A percentile compares a stretch with the other conserved stretches of the same genome.
Conservation (phyloP, 2,888 invertebrate genomes). For the Diogma glabrata region DNA sequence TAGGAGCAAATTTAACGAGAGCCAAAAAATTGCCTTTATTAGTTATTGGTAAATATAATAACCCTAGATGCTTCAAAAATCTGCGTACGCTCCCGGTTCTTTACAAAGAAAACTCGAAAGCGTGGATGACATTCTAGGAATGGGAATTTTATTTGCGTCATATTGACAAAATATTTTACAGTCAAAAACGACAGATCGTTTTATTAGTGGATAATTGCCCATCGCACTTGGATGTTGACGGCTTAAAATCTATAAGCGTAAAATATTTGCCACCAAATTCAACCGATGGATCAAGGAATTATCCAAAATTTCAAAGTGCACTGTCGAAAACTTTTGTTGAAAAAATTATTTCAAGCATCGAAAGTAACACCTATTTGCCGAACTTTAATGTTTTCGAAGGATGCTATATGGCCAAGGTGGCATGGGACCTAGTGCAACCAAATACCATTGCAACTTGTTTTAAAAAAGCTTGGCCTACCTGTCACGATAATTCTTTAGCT, state of each 20-base stretch:
- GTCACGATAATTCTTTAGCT: no score
- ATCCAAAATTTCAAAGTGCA: not conserved
- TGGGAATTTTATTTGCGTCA: not conserved
- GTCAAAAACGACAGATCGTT: not conserved
- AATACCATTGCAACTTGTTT: no score
- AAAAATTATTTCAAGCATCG: no score
- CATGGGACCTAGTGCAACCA: no score
- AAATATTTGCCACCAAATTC: not conserved
- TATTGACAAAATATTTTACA: not conserved
- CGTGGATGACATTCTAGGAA: not conserved
- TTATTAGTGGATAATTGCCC: not conserved
- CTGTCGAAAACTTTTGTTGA: not conserved
- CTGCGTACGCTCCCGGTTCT: not conserved
- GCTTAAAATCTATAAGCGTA: not conserved
- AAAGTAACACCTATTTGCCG: no score
- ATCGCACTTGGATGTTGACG: not conserved
- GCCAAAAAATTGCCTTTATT: not conserved
- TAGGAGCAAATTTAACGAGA: not conserved
- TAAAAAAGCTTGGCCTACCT: no score
- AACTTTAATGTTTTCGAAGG: no score
- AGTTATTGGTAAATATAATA: not conserved
- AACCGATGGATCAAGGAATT: constrained; percentile 2
- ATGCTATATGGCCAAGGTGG: no score
- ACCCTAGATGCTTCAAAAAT: not conserved
- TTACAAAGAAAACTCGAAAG: not conserved